These are phyloP conservation scores for Hybos culiciformis DNA, from an alignment of 2,888 invertebrate genomes.

Conservation along the genomic window DNA sequence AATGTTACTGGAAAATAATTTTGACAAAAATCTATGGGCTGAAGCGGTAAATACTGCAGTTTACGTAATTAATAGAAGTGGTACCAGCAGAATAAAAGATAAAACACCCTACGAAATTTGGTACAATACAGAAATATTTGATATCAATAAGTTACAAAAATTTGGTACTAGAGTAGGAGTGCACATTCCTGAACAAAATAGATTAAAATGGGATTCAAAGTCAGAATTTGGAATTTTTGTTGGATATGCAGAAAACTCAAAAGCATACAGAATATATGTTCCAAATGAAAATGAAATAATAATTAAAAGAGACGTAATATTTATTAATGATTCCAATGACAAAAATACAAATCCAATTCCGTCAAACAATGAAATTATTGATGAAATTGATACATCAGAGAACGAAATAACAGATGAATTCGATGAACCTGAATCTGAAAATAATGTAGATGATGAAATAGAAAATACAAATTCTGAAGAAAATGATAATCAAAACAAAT, in stretches of 20 bases:
- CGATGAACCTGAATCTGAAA: background rate
- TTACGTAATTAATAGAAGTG: constrained; percentile 21
- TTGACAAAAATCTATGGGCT: constrained; percentile 21
- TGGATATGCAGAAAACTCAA: background rate
- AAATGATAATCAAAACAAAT: no score
- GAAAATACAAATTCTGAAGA: no score
- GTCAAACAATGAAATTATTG: no score
- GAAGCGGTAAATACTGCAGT: constrained; percentile 24
- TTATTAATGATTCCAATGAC: no score
- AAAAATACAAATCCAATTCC: no score
- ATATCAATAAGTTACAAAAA: constrained; percentile 2
- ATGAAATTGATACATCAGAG: background rate
- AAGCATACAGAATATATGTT: background rate
- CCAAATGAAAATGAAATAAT: background rate
- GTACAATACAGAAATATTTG: constrained; percentile 12
- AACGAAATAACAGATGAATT: background rate
- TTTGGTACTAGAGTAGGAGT: constrained; percentile 6
- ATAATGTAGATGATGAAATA: no score
- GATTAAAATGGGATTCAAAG: constrained; percentile 3
- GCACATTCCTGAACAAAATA: constrained; percentile 2
- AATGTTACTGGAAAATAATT: constrained; percentile 7
- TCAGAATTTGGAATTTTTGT: background rate
- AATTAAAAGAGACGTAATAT: constrained; percentile 1
- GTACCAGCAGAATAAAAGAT: constrained; percentile 9
- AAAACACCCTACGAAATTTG: constrained; percentile 16